Evolutionary conservation across 2,888 invertebrate species (phyloP), one percentile per base, ranked within the genome.

Genomic region (Diplazon laetatorius): DNA sequence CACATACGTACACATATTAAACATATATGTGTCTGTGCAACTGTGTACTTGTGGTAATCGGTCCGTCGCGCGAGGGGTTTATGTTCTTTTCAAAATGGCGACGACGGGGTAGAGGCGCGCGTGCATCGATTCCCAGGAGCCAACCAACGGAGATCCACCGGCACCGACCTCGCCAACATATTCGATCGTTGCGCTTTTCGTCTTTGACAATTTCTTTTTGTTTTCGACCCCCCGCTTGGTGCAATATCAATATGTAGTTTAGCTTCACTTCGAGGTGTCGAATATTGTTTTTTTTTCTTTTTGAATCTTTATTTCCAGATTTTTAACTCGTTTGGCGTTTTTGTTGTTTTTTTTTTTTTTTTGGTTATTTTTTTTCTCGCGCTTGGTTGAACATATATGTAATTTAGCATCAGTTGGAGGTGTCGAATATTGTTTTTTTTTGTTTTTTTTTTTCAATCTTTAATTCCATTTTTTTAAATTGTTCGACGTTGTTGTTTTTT

Each of bases 51-150:
- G 39, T 37, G 62, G 68, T 35, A 68, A 63, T 68, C 73, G 73
- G 57, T 69, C n/a, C 69, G 73, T 48, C 66, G 73, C 68, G 69
- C 73, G 73, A 55, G 48, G 52, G n/a, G 14, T 37, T 46, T 39
- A 52, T 55, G 70, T 73, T 78, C 69, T 80, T 80, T 82, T 80
- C 82, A 82, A 82, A 82, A 82, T 82, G 82, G 82, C 82, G 76
- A 81, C 78, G 73, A 30, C 35, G 55, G 30, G 6, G 8, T 30
- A 30, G 6, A 14, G 30, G 62, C 60, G 65, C 62, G 72, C 69
- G 77, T 74, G 73, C 76, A 82, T 83, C 82, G 79, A 81, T 82
- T 65, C 76, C 57, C 65, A 46, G 62, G 71, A 55, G 60, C 59
- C 35, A 20, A 59, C 46, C 3, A 22, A 46, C 46, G 20, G 39